Percentiles rank a stretch among this genome's conserved stretches.
Evolutionary conservation across 1,140 invertebrate genomes (phyloP).

Genomic region (Pachyrhynchus sulphureomaculatus): DNA sequence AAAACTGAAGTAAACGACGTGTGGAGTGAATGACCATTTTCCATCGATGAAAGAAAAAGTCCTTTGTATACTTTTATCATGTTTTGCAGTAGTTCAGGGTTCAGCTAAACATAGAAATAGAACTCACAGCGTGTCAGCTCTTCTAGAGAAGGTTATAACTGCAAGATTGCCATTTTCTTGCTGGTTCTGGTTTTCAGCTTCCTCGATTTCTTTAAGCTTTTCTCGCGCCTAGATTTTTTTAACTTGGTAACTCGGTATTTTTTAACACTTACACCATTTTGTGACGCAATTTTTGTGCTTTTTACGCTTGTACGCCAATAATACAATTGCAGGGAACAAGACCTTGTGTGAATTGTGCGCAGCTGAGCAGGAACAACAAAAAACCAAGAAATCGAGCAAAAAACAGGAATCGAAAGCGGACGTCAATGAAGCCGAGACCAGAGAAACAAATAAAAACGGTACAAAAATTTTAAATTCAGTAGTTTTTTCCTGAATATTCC

Average conservation of each 20-base stretch:
- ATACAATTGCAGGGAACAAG: conserved; percentile 71
- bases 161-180: too few relatives aligned
- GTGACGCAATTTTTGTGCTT: background rate
- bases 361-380: conserved; percentile 34
- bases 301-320: conserved; percentile 20
- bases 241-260: background rate
- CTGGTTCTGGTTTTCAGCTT: too few relatives aligned
- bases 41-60: too few relatives aligned
- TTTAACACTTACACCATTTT: background rate
- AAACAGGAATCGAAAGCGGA: conserved; percentile 38
- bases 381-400: conserved; percentile 39
- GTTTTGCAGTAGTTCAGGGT: too few relatives aligned
- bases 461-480: conserved; percentile 16
- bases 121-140: too few relatives aligned
- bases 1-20: too few relatives aligned
- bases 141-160: too few relatives aligned
- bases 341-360: conserved; percentile 77
- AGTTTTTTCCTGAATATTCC: background rate
- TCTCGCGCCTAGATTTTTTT: too few relatives aligned
- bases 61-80: too few relatives aligned
- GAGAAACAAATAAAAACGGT: conserved; percentile 9
- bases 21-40: too few relatives aligned
- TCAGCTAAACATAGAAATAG: too few relatives aligned
- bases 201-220: too few relatives aligned
- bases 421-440: conserved; percentile 14